Conservation (phyloP, 1,140 invertebrate genomes). For the Bombus consobrinus region DNA sequence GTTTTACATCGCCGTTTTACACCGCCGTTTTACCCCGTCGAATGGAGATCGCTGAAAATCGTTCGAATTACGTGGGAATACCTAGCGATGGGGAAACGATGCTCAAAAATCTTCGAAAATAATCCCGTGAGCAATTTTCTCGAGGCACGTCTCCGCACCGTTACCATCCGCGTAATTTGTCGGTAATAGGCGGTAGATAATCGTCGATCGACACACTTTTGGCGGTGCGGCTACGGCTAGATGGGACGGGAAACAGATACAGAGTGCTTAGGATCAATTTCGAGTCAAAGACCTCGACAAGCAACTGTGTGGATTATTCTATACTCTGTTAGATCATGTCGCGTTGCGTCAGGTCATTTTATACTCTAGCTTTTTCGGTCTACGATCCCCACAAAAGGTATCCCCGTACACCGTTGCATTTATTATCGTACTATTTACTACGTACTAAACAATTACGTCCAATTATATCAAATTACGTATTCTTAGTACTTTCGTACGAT, state of each 20-base stretch:
- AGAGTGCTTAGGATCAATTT: not conserved
- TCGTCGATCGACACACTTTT: conserved; percentile 45
- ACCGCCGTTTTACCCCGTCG: too few species aligned
- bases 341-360: not conserved
- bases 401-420: not conserved
- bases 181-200: conserved; percentile 14
- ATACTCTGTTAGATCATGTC: not conserved
- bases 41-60: not conserved
- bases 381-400: not conserved
- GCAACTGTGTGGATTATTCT: not conserved
- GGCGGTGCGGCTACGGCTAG: not conserved
- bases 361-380: not conserved
- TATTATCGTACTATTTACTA: too few species aligned
- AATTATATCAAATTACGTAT: too few species aligned
- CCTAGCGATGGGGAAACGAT: not conserved
- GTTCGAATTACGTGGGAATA: not conserved
- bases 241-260: not conserved
- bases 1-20: too few species aligned
- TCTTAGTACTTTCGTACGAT: not conserved
- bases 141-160: not conserved
- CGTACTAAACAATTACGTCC: too few species aligned
- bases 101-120: conserved; percentile 16
- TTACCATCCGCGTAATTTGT: conserved; percentile 12
- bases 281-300: not conserved
- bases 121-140: conserved; percentile 11